Base-by-base conservation (phyloP, 2,888 invertebrate genomes). In the Papilio demoleus region DNA sequence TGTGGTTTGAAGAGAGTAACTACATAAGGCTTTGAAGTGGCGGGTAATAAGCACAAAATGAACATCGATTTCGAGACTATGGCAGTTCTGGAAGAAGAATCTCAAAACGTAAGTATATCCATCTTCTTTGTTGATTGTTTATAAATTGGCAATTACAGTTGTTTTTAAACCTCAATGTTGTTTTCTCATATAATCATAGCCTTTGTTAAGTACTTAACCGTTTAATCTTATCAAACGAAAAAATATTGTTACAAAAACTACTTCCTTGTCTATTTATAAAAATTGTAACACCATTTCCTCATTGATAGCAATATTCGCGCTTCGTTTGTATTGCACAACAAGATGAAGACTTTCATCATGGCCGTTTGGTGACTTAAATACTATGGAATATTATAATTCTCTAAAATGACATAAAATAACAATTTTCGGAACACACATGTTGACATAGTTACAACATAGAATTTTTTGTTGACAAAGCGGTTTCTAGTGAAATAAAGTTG, bases 61-160 rank as follows among this genome's bases (percentile, higher is more conserved):
- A 93, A 87, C 79, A 94, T 94, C 84, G 94, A 94, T 81, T 94
- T 93, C 79, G 94, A 94, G 84, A 90, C 94, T 73, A 94, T 94
- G 93, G 90, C 94, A 77, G 94, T 94, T 74, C 90, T 94, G 78
- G 94, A 94, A 76, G 94, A 94, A 83, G 94, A 94, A 81, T 92
- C 93, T 72, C 91, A 93, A 76, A 93, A 92, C 80, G 94, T 94
- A 84, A 94, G 94, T 93, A 62, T 68, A 22, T 70, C 42, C 63
- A 65, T 73, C 73, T 73, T 73, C 73, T 75, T 71, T 75, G 75
- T 81, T 79, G 81, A 75, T 84, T 85, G 85, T 85, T 84, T 72
- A 70, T 73, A 45, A 53, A 34, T 36, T 53, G 34, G 24, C 2
- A 27, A 59, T 36, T 31, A 42, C 19, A 62, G 24, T 63, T 63